Conservation (phyloP, 2,113 vertebrate species). For the Pionites leucogaster region DNA sequence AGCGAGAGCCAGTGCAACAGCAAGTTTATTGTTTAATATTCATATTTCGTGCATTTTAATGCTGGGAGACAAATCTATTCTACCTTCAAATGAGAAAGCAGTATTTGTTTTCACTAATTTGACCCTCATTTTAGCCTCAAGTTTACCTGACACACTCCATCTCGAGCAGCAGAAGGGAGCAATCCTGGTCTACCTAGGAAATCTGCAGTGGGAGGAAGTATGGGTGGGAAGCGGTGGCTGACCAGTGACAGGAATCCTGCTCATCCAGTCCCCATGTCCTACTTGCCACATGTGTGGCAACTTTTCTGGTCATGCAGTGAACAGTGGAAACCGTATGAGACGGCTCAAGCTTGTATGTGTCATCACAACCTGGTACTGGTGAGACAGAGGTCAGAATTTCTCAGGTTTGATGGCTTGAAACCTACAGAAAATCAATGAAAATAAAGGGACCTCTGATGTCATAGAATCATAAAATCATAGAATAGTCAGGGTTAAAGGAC, state of each 20-base stretch:
- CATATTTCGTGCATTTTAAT: neutral
- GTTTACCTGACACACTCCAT: neutral
- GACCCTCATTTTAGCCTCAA: neutral
- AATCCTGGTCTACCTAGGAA: neutral
- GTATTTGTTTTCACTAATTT: neutral
- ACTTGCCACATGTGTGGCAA: neutral
- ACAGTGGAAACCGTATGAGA: neutral
- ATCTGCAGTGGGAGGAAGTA: neutral
- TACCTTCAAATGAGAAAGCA: neutral
- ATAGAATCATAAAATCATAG: too few relatives aligned
- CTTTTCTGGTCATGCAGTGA: neutral
- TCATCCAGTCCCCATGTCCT: accelerated
- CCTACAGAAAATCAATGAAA: neutral
- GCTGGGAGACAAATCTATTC: neutral
- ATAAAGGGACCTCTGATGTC: neutral
- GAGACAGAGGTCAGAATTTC: neutral
- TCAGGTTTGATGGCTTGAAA: neutral
- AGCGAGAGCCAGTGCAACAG: neutral
- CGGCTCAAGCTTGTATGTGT: neutral
- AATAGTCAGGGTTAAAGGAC: too few relatives aligned
- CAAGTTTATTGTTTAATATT: neutral
- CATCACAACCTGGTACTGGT: neutral
- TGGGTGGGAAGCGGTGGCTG: accelerated
- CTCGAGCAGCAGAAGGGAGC: neutral
- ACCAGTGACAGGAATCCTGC: neutral